These are phyloP conservation scores for Tridacna gigas DNA, from an alignment of 2,888 invertebrate genomes.

Conservation along the genomic window DNA sequence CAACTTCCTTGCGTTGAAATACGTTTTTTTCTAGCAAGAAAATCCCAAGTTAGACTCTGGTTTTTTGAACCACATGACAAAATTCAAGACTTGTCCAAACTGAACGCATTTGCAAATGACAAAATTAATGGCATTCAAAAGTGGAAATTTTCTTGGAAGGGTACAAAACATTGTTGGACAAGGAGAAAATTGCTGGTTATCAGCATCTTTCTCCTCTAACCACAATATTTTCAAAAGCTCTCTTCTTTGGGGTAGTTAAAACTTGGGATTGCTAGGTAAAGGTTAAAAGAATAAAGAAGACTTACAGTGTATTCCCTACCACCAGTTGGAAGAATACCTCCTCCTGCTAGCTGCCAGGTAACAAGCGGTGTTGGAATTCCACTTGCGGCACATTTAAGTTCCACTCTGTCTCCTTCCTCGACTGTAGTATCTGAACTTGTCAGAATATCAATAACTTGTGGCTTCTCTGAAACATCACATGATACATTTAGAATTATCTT, in stretches of 20 bases:
- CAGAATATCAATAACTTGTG: slow-evolving; percentile 76
- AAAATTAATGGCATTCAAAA: no score
- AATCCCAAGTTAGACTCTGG: no score
- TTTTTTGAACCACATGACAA: no score
- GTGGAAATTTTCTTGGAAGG: no score
- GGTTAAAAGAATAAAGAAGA: background rate
- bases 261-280: background rate
- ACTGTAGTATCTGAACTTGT: slow-evolving; percentile 78
- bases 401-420: slow-evolving; percentile 72
- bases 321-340: slow-evolving; percentile 76
- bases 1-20: no score
- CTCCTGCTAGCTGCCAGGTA: slow-evolving; percentile 78
- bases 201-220: background rate
- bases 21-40: no score
- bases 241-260: background rate
- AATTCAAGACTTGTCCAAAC: no score
- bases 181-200: background rate
- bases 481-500: background rate
- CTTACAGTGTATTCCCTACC: slow-evolving; percentile 75
- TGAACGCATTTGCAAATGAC: no score
- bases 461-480: slow-evolving; percentile 65
- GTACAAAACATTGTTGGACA: background rate
- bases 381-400: slow-evolving; percentile 75
- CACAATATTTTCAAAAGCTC: background rate
- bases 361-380: slow-evolving; percentile 76